Base-by-base conservation (phyloP, 64 coral and sea anemone species). In the Stylophora pistillata region DNA sequence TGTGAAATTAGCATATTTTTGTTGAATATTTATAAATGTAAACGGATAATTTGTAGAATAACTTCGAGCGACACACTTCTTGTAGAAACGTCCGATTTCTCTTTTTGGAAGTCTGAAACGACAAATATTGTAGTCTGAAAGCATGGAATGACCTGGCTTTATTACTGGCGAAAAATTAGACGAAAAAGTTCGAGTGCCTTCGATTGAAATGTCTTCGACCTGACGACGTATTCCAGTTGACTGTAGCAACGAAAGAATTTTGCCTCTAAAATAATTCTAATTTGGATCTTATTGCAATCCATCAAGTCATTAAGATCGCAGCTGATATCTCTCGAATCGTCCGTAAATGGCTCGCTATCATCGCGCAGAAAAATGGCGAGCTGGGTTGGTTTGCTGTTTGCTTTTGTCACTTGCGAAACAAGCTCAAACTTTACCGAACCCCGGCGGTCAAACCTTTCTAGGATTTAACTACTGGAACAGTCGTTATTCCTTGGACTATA, bases 401-500 rank as follows among this genome's bases (percentile, higher is more conserved):
- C 14, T 84, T 68, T 84, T 84, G 20, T 25, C 1, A 5, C 30
- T 69, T 13, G 13, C n/a, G 59, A 64, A 34, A 53, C 20, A 52
- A 32, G 71, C 13, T 75, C 17, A 60, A 18, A 28, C 69, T 4
- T 27, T 13, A 21, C 95, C 91, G 3, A 30, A 62, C n/a, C 81
- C 90, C 32, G 82, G 77, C 5, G 0, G n/a, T 27, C 82, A 73
- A 16, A 27, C 0, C 17, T 93, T 87, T 47, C 72, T 81, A 26
- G 95, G 95, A 2, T 18, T 83, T 90, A 0, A 58, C 0, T 97
- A 97, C 56, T 97, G 95, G 95, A 97, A 97, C 30, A 71, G 4
- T 17, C 91, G 95, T 52, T 97, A 97, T 55, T 31, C 52, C 9
- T 61, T 93, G 26, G 76, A 70, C 21, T 84, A 84, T 41, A 32